Percentiles rank a stretch among this genome's conserved stretches.
These are phyloP conservation scores for Edolisoma coerulescens DNA, from an alignment of 2,113 vertebrate genomes.

Conservation along the genomic window DNA sequence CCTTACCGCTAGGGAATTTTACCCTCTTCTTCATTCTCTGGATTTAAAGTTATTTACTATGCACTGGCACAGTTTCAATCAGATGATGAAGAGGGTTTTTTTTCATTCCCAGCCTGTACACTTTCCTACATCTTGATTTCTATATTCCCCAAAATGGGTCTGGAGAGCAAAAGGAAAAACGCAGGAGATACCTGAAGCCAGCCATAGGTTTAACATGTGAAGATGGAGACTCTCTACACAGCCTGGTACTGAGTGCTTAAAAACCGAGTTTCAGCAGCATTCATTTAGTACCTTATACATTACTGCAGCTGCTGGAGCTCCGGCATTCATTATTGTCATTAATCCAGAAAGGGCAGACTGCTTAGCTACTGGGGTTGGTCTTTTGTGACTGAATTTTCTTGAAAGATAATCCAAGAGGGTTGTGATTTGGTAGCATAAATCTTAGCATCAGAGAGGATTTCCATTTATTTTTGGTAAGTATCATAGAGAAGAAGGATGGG, in stretches of 20 bases:
- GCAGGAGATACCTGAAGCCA: background rate
- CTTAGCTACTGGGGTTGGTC: background rate
- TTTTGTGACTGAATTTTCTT: background rate
- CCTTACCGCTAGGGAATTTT: background rate
- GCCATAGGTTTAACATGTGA: background rate
- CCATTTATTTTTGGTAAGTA: slow-evolving; percentile 22
- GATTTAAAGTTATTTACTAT: background rate
- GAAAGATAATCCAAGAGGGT: slow-evolving; percentile 14
- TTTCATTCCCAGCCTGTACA: background rate
- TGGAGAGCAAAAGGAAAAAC: background rate
- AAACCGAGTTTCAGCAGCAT: background rate
- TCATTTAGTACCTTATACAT: background rate
- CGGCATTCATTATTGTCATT: background rate
- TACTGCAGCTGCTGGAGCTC: background rate
- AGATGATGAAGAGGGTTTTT: background rate
- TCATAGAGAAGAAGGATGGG: background rate
- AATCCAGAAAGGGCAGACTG: background rate
- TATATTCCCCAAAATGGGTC: background rate
- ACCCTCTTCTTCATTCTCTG: background rate
- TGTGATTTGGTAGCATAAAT: background rate
- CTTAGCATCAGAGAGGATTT: background rate
- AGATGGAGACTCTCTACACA: background rate
- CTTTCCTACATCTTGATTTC: background rate
- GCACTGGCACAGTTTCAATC: background rate
- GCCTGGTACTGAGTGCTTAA: background rate